Evolutionary conservation across 2,888 invertebrate species (phyloP).

Genomic region (Megaustenia siamemsis): DNA sequence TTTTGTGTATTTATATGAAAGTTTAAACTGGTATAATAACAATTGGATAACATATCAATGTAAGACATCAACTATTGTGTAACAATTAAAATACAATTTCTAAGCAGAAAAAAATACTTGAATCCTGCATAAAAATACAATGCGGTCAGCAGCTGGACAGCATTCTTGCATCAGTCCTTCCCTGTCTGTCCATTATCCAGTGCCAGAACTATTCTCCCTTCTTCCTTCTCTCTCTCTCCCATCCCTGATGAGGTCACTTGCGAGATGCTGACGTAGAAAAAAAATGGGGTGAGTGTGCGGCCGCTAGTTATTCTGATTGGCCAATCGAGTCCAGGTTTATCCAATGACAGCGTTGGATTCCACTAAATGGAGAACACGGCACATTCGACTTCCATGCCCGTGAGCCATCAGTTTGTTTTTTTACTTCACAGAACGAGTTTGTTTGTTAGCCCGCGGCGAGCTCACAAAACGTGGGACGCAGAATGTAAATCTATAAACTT

Average conservation of each 20-base stretch:
- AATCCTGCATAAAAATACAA: too few species aligned
- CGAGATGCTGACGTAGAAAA: background rate
- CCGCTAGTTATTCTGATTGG: constrained; percentile 34
- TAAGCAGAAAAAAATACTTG: too few species aligned
- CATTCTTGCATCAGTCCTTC: too few species aligned
- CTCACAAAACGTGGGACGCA: background rate
- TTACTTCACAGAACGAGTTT: background rate
- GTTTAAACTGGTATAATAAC: too few species aligned
- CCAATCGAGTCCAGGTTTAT: constrained; percentile 10
- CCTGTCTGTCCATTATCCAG: background rate
- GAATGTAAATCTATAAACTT: background rate
- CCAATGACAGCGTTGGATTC: constrained; percentile 22
- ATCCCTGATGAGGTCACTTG: constrained; percentile 10
- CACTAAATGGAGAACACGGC: background rate
- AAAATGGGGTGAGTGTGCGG: constrained; percentile 16
- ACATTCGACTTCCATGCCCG: background rate
- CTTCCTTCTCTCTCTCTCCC: background rate
- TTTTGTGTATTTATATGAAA: too few species aligned
- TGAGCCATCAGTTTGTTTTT: too few species aligned
- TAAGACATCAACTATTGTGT: too few species aligned
- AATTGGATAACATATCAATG: too few species aligned
- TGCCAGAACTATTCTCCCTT: too few species aligned
- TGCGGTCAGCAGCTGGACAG: too few species aligned
- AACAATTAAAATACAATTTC: too few species aligned
- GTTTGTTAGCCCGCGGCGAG: background rate